phyloP scores from a whole-genome alignment of 2,797 vertebrate species.

The Smutsia gigantea region DNA sequence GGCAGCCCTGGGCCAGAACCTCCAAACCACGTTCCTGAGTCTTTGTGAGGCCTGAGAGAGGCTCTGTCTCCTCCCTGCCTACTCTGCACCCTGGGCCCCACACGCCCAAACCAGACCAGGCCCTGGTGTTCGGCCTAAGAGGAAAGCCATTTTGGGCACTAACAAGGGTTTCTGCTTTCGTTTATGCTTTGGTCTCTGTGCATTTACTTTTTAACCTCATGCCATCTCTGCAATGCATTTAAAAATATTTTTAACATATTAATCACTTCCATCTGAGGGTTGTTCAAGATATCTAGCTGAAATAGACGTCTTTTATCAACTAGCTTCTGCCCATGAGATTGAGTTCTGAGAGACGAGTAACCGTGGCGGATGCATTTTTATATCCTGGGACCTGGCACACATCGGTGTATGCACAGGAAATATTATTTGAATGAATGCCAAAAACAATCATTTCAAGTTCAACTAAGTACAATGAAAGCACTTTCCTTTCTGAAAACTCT shows the following conservation, averaged over 20 bases:
- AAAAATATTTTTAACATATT: not conserved
- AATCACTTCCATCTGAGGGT: not conserved
- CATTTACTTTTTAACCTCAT: not conserved
- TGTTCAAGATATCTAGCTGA: not conserved
- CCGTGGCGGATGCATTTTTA: not conserved
- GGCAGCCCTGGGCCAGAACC: not conserved
- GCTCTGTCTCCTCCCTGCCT: not conserved
- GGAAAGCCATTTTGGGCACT: not conserved
- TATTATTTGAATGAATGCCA: not conserved
- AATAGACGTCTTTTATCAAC: not conserved
- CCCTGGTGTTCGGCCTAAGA: not conserved
- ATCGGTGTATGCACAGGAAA: not conserved
- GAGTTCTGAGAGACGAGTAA: not conserved
- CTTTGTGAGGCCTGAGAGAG: not conserved
- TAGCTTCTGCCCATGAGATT: not conserved
- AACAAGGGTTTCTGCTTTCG: not conserved
- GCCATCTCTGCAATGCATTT: not conserved
- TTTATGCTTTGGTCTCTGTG: not conserved
- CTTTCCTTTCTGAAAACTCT: slow-evolving; percentile 39
- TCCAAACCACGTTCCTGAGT: not conserved
- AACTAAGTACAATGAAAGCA: not conserved
- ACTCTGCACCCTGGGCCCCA: not conserved
- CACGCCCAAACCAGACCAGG: not conserved
- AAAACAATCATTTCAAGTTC: not conserved
- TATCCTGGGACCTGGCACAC: not conserved